Percentiles rank a stretch among this genome's conserved stretches.
Conservation (phyloP, 2,888 invertebrate species). For the Tridacna gigas region DNA sequence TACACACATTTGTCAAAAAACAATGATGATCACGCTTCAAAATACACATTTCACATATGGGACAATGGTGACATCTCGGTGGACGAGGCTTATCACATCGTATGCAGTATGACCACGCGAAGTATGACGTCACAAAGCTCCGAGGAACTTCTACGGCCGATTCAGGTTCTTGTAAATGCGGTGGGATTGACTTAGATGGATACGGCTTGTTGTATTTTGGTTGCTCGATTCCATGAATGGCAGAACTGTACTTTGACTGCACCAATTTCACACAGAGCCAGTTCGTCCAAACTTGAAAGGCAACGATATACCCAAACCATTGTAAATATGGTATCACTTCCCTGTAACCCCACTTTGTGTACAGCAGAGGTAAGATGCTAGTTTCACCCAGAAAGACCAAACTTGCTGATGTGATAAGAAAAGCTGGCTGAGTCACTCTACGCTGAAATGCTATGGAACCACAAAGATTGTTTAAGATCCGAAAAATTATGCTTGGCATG, state of each 20-base stretch:
- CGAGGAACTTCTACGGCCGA: slow-evolving; percentile 23
- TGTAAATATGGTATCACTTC: not conserved
- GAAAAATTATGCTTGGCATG: too few relatives aligned
- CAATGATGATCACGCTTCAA: slow-evolving; percentile 84
- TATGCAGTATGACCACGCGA: slow-evolving; percentile 82
- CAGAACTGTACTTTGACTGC: slow-evolving; percentile 68
- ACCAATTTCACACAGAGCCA: slow-evolving; percentile 78
- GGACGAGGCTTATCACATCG: slow-evolving; percentile 77
- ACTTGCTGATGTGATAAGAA: slow-evolving; percentile 59
- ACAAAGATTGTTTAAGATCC: too few relatives aligned
- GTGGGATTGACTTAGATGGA: slow-evolving; percentile 11
- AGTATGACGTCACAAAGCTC: slow-evolving; percentile 78
- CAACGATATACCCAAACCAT: slow-evolving; percentile 69
- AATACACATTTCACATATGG: slow-evolving; percentile 78
- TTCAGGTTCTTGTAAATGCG: slow-evolving; percentile 37
- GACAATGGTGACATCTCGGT: slow-evolving; percentile 82
- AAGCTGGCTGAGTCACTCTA: slow-evolving; percentile 35
- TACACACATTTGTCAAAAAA: slow-evolving; percentile 80
- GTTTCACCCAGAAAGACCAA: slow-evolving; percentile 64
- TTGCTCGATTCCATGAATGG: slow-evolving; percentile 61
- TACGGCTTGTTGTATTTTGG: slow-evolving; percentile 13
- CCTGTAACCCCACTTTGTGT: slow-evolving; percentile 51
- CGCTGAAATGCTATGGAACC: not conserved
- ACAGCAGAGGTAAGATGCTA: slow-evolving; percentile 73
- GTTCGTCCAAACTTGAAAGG: slow-evolving; percentile 75